These are phyloP conservation scores for Scaptomyza graminum DNA, from an alignment of 1,140 invertebrate genomes.

Conservation along the genomic window DNA sequence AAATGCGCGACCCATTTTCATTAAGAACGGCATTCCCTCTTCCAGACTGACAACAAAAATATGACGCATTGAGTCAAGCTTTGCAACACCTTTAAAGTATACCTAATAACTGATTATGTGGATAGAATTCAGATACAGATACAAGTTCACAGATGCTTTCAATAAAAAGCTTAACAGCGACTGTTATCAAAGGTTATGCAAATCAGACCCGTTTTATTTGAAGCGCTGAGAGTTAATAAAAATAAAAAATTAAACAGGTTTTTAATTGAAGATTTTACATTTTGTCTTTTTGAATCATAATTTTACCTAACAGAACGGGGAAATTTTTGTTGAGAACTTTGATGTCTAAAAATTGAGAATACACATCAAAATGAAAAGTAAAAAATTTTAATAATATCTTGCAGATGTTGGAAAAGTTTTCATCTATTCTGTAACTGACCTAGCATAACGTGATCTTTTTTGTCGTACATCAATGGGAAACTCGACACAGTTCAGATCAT, in stretches of 20 bases:
- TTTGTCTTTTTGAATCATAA: not conserved
- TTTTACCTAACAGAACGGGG: not conserved
- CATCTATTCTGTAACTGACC: constrained; percentile 25
- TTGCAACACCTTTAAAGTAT: constrained; percentile 10
- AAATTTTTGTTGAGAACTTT: not conserved
- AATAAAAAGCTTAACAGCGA: constrained; percentile 27
- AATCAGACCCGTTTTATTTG: constrained; percentile 62
- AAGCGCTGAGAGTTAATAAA: constrained; percentile 38
- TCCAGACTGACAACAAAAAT: constrained; percentile 36
- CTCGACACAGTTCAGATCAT: constrained; percentile 13
- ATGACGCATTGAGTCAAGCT: constrained; percentile 47
- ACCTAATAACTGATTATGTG: not conserved
- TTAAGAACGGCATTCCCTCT: constrained; percentile 51
- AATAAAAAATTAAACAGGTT: constrained; percentile 56
- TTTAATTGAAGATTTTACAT: constrained; percentile 10
- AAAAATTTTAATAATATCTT: constrained; percentile 10
- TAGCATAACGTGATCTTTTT: constrained; percentile 18
- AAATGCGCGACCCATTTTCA: constrained; percentile 48
- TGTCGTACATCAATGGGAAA: not conserved
- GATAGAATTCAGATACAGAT: constrained; percentile 25
- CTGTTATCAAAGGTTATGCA: constrained; percentile 76
- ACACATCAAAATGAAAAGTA: constrained; percentile 20
- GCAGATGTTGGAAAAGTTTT: not conserved
- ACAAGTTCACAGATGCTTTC: constrained; percentile 26
- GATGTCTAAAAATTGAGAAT: not conserved